Conservation (phyloP, 2,113 vertebrate genomes). For the Atractosteus spatula region DNA sequence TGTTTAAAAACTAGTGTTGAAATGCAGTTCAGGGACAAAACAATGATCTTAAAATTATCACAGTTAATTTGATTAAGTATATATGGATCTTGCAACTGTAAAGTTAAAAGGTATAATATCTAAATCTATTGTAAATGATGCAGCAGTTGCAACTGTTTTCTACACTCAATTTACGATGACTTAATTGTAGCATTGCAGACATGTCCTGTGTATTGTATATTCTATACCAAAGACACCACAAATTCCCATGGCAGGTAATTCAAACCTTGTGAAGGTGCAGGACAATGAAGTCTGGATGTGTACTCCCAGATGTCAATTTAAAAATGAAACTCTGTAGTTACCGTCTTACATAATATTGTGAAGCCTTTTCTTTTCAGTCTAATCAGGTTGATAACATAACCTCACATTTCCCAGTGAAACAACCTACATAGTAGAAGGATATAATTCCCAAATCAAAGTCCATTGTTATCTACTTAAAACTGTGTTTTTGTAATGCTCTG, state of each 20-base stretch:
- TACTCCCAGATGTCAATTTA: constrained; percentile 36
- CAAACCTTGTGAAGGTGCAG: background rate
- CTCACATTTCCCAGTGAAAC: too few species aligned
- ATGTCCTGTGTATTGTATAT: constrained; percentile 54
- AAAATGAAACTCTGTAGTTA: constrained; percentile 30
- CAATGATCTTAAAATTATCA: constrained; percentile 57
- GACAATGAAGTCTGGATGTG: background rate
- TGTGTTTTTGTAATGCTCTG: too few species aligned
- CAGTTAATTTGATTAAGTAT: constrained; percentile 71
- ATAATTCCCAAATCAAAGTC: too few species aligned
- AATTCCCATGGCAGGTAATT: constrained; percentile 10
- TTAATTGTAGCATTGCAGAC: constrained; percentile 49
- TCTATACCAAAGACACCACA: constrained; percentile 81
- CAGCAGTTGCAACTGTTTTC: constrained; percentile 61
- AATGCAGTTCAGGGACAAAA: constrained; percentile 73
- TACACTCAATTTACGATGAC: constrained; percentile 51
- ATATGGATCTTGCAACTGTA: constrained; percentile 70
- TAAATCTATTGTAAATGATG: constrained; percentile 75
- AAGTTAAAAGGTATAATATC: constrained; percentile 68
- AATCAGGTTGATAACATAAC: too few species aligned
- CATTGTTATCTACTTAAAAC: too few species aligned
- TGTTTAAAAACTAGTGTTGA: constrained; percentile 71
- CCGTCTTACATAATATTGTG: constrained; percentile 53
- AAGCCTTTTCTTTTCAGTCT: background rate
- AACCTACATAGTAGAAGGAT: too few species aligned